Conservation (phyloP, 2,888 invertebrate species). For the Lymantria dispar region DNA sequence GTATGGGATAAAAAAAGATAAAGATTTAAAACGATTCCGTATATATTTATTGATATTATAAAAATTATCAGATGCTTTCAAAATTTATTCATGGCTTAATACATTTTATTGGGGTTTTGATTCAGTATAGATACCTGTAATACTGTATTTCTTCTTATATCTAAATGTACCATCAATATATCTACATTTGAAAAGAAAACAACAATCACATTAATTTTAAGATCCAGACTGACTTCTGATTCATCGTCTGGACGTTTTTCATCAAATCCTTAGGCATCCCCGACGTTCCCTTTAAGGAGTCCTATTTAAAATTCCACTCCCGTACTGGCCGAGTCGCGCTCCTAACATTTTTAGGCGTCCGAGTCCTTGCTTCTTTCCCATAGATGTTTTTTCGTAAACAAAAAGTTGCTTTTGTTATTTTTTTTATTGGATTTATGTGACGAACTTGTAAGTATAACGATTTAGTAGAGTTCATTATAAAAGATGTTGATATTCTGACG, state of each 20-base stretch:
- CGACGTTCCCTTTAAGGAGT: constrained; percentile 61
- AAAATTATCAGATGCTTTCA: neutral
- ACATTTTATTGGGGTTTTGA: neutral
- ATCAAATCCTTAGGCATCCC: constrained; percentile 49
- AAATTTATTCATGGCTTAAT: neutral
- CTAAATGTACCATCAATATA: neutral
- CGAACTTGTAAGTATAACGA: constrained; percentile 16
- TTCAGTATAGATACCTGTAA: neutral
- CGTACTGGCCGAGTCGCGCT: constrained; percentile 61
- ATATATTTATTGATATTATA: neutral
- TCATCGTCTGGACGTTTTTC: constrained; percentile 50
- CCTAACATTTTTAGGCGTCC: constrained; percentile 74
- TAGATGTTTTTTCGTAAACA: constrained; percentile 46
- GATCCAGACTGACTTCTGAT: constrained; percentile 34
- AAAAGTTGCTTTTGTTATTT: constrained; percentile 42
- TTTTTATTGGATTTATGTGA: constrained; percentile 40
- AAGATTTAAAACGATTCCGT: neutral
- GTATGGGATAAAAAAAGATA: neutral
- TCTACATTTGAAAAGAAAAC: constrained; percentile 29
- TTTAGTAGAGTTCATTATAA: constrained; percentile 33
- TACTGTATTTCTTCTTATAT: too few species aligned
- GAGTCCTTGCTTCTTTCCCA: constrained; percentile 60
- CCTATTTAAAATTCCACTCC: constrained; percentile 74
- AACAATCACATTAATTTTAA: constrained; percentile 29
- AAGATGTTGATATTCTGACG: constrained; percentile 17